Conservation (phyloP, 1,140 invertebrate species). For the Penaeus chinensis region DNA sequence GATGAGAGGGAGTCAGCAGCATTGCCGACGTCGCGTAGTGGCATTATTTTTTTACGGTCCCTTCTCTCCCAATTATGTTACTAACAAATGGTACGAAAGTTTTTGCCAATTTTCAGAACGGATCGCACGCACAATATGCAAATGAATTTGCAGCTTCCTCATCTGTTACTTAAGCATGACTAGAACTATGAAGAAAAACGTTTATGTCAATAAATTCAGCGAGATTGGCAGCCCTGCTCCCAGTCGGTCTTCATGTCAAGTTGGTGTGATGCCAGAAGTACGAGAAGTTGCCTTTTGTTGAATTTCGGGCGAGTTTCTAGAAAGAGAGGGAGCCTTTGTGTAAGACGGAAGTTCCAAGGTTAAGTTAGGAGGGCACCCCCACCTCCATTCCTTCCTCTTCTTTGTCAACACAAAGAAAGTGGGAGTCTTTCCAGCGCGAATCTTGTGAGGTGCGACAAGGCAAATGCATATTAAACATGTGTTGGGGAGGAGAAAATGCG, state of each 20-base stretch:
- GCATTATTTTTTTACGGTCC: too few relatives aligned
- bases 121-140: too few relatives aligned
- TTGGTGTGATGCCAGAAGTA: conserved; percentile 53
- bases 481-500: too few relatives aligned
- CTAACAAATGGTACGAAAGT: too few relatives aligned
- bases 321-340: conserved; percentile 26
- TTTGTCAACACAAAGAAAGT: not conserved
- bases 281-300: conserved; percentile 28
- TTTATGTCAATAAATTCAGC: conserved; percentile 46
- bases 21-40: conserved; percentile 28
- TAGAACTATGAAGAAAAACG: conserved; percentile 29
- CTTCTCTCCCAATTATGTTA: too few relatives aligned
- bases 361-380: conserved; percentile 17
- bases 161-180: not conserved
- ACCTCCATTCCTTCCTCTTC: not conserved
- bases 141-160: not conserved
- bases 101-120: too few relatives aligned
- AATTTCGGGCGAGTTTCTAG: not conserved
- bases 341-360: conserved; percentile 45
- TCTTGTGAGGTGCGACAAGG: too few relatives aligned
- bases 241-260: conserved; percentile 59
- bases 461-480: too few relatives aligned
- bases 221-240: conserved; percentile 31
- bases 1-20: conserved; percentile 50
- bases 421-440: too few relatives aligned